These are phyloP conservation scores for Thermophis baileyi DNA, from an alignment of 2,113 vertebrate species.

Conservation along the genomic window DNA sequence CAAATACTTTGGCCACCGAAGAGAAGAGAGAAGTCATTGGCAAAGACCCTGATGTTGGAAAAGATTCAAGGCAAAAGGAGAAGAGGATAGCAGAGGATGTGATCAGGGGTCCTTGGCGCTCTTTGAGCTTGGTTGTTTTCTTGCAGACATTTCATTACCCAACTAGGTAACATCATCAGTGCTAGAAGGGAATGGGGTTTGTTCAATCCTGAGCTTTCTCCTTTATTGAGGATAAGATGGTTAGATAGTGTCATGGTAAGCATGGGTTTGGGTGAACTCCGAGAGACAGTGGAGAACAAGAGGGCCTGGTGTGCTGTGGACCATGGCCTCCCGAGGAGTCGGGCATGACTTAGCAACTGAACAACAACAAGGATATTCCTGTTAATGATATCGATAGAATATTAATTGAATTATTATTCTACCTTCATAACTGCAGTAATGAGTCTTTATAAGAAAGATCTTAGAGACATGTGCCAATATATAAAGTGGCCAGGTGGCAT, in stretches of 20 bases:
- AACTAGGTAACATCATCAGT: neutral
- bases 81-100: neutral
- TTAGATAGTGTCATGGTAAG: neutral
- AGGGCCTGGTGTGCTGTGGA: neutral
- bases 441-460: neutral
- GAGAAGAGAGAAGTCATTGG: neutral
- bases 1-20: neutral
- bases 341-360: neutral
- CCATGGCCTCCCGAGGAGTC: neutral
- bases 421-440: neutral
- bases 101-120: neutral
- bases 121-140: neutral
- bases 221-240: neutral
- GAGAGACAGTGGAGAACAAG: neutral
- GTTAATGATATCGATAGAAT: neutral
- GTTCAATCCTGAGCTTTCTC: neutral
- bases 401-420: neutral
- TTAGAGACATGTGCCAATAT: neutral
- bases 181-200: neutral
- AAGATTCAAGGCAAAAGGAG: neutral
- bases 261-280: neutral
- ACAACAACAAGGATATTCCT: neutral
- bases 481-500: neutral
- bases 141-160: neutral
- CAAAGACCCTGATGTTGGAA: neutral